Base-by-base conservation (phyloP, 2,797 vertebrate species). In the Melopsittacus undulatus region DNA sequence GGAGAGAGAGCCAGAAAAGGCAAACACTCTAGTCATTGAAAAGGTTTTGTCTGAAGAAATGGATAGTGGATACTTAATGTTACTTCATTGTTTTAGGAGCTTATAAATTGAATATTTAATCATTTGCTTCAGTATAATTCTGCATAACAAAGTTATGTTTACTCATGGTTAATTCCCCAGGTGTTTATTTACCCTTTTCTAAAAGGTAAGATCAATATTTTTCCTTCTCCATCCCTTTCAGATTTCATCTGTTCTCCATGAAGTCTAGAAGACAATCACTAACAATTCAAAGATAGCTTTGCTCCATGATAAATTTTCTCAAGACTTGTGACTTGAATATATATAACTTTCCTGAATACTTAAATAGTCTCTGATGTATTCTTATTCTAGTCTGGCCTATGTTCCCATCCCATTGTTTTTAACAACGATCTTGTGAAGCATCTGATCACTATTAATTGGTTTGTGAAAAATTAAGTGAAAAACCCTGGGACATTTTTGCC, bases 101-200 rank as follows among this genome's bases (percentile, higher is more conserved):
- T 85, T 87, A 61, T 63, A 92, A 87, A 93, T 73, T 40, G 74
- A 72, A 83, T 94, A 63, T 83, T 87, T 91, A 77, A 80, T 89
- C 2, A 63, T 89, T 95, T 74, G 36, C 19, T 89, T 89, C 48
- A 42, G 72, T 62, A 69, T 83, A 8, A 48, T 80, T 80, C 46
- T 89, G n/a, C 54, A 84, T 86, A 93, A 69, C 64, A 63, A 85
- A 83, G 15, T 83, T 95, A n/a, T 49, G 4, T 84, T 84, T 94
- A 84, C 56, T 48, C 21, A 56, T 87, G 45, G 79, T 46, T 67
- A 92, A 87, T 80, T 83, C 61, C 17, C 15, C 18, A n/a, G 29
- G 23, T 95, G 77, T 74, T 94, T 87, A 67, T 87, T 95, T 93
- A 93, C 90, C 18, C 27, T 83, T 83, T 92, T 92, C 63, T 52